phyloP scores from a whole-genome alignment of 1,140 invertebrate species.

The Mercenaria mercenaria region DNA sequence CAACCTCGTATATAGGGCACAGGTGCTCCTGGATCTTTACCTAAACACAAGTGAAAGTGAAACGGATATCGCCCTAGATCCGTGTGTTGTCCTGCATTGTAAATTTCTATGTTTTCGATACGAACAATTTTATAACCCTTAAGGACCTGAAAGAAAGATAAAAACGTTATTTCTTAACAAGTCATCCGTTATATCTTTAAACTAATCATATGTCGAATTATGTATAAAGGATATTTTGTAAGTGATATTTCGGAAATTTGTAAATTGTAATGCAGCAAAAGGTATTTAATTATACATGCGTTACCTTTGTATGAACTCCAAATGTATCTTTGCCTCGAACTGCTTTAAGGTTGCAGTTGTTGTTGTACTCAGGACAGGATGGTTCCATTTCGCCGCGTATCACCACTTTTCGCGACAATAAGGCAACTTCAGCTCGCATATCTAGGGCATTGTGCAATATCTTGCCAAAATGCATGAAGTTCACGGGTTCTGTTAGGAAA shows the following conservation, averaged over 20 bases:
- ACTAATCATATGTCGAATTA: too few relatives aligned
- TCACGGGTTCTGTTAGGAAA: neutral
- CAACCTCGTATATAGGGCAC: conserved; percentile 51
- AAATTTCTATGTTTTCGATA: neutral
- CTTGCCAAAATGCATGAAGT: conserved; percentile 69
- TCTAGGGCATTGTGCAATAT: conserved; percentile 66
- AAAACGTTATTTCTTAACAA: too few relatives aligned
- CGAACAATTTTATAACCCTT: neutral
- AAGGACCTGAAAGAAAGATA: too few relatives aligned
- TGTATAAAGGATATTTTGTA: too few relatives aligned
- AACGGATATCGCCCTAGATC: conserved; percentile 68
- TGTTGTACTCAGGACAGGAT: conserved; percentile 51
- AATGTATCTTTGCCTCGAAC: conserved; percentile 69
- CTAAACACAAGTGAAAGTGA: conserved; percentile 73
- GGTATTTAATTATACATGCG: too few relatives aligned
- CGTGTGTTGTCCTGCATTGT: conserved; percentile 32
- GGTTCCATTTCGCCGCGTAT: conserved; percentile 70
- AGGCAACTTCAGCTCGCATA: conserved; percentile 71
- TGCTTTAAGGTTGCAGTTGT: conserved; percentile 43
- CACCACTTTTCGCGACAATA: conserved; percentile 71
- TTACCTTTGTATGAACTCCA: conserved; percentile 75
- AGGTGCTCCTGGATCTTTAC: neutral
- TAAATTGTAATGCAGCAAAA: too few relatives aligned
- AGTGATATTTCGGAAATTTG: too few relatives aligned
- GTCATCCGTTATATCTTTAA: too few relatives aligned